Evolutionary conservation across 2,113 vertebrate species (phyloP), one percentile per base, ranked within the genome.

Genomic region (Oreochromis spilurus): DNA sequence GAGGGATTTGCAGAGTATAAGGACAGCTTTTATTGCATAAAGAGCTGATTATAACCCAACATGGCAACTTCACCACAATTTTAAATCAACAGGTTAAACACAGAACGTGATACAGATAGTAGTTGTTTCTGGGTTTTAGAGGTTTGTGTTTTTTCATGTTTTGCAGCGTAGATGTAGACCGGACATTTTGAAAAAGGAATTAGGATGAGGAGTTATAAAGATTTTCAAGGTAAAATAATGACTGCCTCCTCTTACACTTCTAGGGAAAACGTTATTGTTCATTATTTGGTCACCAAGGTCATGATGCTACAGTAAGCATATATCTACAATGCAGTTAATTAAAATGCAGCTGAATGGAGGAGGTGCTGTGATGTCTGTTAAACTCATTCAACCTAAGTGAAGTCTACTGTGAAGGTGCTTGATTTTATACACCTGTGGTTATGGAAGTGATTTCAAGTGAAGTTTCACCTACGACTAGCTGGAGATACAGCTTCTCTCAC

Each of bases 61-160:
- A 90, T 0, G 52, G 88, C 75, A 85, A 88, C 81, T 94, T 86
- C 81, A 91, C 79, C 67, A 40, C 45, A 34, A 93, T 50, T 70
- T 91, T 40, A 82, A 50, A 91, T 90, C 86, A 96, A 95, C 92
- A 96, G 87, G 92, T 95, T 94, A 6, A 81, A 85, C 3, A 31
- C n/a, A 26, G 6, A 79, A 3, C 40, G 7, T 52, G 17, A 52
- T 10, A 52, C 17, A 58, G 48, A 81, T 9, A 43, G 53, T 13
- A 45, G 16, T 80, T n/a, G 3, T 21, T 60, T 50, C 43, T 10
- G 43, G 24, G 5, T 52, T 50, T 52, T 52, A 19, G 9, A 48
- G 16, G 14, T 67, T 5, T 65, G 60, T 65, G 5, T 2, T 1
- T 7, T 31, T 29, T 50, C 2, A 12, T 13, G 26, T 12, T 50